Evolutionary conservation across 1,140 invertebrate species (phyloP), one percentile per base, ranked within the genome.

Genomic region (Drosophila littoralis): DNA sequence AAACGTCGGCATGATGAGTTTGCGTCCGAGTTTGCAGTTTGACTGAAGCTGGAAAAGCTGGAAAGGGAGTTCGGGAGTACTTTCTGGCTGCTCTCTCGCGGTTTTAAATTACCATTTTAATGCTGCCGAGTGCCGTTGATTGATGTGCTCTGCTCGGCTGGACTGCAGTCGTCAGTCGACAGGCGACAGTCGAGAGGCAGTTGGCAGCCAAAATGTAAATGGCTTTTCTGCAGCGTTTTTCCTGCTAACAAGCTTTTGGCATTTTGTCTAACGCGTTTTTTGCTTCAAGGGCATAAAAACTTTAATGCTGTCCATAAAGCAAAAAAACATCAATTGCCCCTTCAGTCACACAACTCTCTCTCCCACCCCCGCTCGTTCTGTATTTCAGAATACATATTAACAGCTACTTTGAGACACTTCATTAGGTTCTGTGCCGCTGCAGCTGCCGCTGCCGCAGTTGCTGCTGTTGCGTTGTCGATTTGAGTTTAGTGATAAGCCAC

Each of bases 31-130:
- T 17, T 46, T 43, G 51, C 43, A 52, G 9, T 35, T 28, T 13
- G 35, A 55, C 13, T 43, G 65, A 32, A 42, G 43, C 46, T 45
- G 33, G 2, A 57, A 57, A 9, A 67, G 42, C 32, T 9, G 28
- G 2, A 57, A 17, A 6, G 1, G 38, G 28, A 45, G 57, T 15
- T 45, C 2, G n/a, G 12, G 40, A 15, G 40, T 45, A 33, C 38
- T 57, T 57, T 22, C 7, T 13, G 5, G 13, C 51, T 13, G 57
- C 54, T 50, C 67, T 65, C 58, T 63, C 72, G 83, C 74, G 83
- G 83, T 89, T 88, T 88, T 80, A 88, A 88, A 88, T 88, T 88
- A 88, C 83, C 83, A 88, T 88, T 88, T 88, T 88, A 88, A 88
- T 88, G 83, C 75, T 79, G 83, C 72, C 81, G 76, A 83, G 72